phyloP scores from a whole-genome alignment of 2,797 vertebrate genomes.

The Sparus aurata region DNA sequence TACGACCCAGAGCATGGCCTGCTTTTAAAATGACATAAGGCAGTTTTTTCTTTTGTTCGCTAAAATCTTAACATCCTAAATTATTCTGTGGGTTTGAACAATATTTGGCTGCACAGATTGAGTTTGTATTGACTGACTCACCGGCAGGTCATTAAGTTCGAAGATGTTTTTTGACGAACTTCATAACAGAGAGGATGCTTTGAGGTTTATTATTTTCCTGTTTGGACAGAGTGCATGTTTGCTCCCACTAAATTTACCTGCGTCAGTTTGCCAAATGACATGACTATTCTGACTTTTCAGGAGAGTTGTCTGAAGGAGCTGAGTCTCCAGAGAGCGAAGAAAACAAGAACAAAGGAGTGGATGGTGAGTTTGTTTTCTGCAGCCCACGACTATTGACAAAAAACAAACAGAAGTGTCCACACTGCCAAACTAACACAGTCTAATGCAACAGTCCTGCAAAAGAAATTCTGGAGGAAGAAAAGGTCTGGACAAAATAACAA shows the following conservation, averaged over 20 bases:
- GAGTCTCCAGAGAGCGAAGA: conserved; percentile 75
- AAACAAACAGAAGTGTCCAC: background rate
- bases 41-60: background rate
- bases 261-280: conserved; percentile 2
- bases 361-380: conserved; percentile 73
- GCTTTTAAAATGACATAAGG: background rate
- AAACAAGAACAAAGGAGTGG: conserved; percentile 65
- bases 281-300: conserved; percentile 58
- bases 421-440: background rate
- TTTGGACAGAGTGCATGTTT: background rate
- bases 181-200: background rate
- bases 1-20: conserved; percentile 62
- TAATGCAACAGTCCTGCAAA: background rate
- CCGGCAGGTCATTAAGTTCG: background rate
- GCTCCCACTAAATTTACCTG: background rate
- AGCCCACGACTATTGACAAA: conserved; percentile 1
- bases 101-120: background rate
- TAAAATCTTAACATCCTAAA: background rate
- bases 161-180: background rate
- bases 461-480: background rate
- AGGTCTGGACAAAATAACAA: background rate
- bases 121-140: background rate
- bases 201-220: background rate
- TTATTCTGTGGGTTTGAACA: background rate
- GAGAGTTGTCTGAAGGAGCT: conserved; percentile 79